Base-by-base conservation (phyloP, 2,888 invertebrate genomes). In the Spialia ferax region DNA sequence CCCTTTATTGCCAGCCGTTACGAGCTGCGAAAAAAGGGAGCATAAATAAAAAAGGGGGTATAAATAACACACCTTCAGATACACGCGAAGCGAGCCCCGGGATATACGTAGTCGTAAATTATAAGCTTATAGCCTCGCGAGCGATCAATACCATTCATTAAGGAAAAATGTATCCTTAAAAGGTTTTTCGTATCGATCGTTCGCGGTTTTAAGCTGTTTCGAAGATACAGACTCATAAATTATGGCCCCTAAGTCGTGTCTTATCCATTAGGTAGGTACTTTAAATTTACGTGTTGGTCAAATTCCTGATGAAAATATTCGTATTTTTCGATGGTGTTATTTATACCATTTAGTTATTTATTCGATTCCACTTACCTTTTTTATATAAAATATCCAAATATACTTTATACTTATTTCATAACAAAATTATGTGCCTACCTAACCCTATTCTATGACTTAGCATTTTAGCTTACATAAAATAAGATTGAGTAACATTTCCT, bases 11-110 rank as follows among this genome's bases (percentile, higher is more conserved):
- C 88, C 79, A 77, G 85, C 87, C 85, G 92, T 93, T 93, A 93
- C 92, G 93, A 93, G 92, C 93, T 93, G 93, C 93, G 92, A 93
- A 93, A 93, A 93, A 93, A 93, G 93, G 92, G 91, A 88, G 88
- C 85, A 91, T 92, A 91, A 90, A 90, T 89, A 91, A 91, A 93
- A 90, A 90, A 87, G 88, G 87, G 89, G 88, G 85, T 87, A 93
- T 93, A 93, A 93, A 93, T 91, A 91, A 93, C 93, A 93, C 93
- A 93, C 93, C 93, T 93, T 87, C 83, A 79, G 81, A 78, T 84
- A 85, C 91, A 92, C 91, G 91, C 93, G 85, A 86, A 80, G 45
- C 35, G 83, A 82, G 81, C 81, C 79, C 77, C 81, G 79, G 82
- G 84, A 83, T 82, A 70, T 70, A 74, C 73, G 81, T 79, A 79